Base-by-base conservation (phyloP, 1,140 invertebrate species). In the Brachionus paranguensis region DNA sequence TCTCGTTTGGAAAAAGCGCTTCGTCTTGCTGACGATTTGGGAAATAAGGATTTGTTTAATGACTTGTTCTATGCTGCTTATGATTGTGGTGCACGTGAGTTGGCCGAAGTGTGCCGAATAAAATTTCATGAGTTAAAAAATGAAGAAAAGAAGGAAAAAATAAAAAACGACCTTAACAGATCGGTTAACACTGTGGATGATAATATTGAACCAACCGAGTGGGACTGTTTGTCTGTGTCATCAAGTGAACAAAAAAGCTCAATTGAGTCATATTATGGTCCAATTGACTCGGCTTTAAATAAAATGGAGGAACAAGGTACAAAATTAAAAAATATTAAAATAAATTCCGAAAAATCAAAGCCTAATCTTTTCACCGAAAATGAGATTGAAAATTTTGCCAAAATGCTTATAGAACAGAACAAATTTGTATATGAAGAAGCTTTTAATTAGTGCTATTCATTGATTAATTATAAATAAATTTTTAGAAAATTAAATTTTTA, bases 51-150 rank as follows among this genome's bases (percentile, higher is more conserved):
- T 27, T 50, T 76, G 20, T 76, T 76, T 50, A 76, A 50, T 47
- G 72, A 76, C 43, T 76, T 76, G 17, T 76, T 76, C 27, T 76
- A 76, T 76, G 10, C 20, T 11, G 41, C 43, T 53, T 37, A 29
- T 29, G 72, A 76, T 50, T 0, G 12, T 37, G 43, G 43, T 45
- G 72, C 43, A 4, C 20, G 27, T 72, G 33, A 72, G 41, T 11
- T 72, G 5, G 68, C 68, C 11, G 45, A 76, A 14, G 72, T 76
- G 24, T 76, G 72, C 11, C 20, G 72, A 50, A 20, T 76, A 14
- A 76, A 76, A 76, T 76, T 50, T 50, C 72, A 76, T 29, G 72
- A 76, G 50, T 50, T 50, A 20, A 76, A 50, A 50, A 27, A 76
- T 29, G 43, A 50, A 27, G 72, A 76, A 50, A 37, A 12, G 50